These are phyloP conservation scores for Stegodyphus dumicola DNA, from an alignment of 1,140 invertebrate species.

Conservation along the genomic window DNA sequence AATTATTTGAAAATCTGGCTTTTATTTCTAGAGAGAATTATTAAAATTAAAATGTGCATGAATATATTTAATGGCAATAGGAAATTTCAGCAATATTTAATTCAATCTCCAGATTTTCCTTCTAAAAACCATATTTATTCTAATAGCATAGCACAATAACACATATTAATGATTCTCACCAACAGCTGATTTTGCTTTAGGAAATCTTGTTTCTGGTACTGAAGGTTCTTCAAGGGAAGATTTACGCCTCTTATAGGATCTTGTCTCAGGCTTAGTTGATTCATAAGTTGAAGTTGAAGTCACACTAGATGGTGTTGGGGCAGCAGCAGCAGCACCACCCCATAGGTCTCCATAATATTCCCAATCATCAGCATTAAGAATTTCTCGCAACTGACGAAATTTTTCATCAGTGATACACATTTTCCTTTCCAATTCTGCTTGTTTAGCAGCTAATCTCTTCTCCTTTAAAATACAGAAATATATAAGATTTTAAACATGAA, in stretches of 20 bases:
- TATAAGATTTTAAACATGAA: not conserved
- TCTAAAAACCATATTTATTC: too few species aligned
- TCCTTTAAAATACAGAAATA: constrained; percentile 68
- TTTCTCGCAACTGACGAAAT: constrained; percentile 62
- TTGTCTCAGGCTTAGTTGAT: constrained; percentile 7
- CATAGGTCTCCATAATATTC: not conserved
- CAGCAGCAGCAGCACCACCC: not conserved
- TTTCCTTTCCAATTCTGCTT: constrained; percentile 61
- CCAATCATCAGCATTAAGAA: constrained; percentile 63
- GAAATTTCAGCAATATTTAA: too few species aligned
- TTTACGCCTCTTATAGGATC: not conserved
- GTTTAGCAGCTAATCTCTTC: constrained; percentile 70
- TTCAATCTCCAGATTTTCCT: too few species aligned
- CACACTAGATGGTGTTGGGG: not conserved
- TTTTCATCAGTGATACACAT: constrained; percentile 62
- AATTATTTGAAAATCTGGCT: too few species aligned
- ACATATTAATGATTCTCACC: constrained; percentile 4
- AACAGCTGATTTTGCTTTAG: constrained; percentile 8
- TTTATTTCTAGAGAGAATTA: too few species aligned
- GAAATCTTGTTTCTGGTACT: not conserved
- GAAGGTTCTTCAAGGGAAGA: constrained; percentile 10
- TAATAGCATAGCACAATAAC: too few species aligned
- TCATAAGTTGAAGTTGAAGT: constrained; percentile 23
- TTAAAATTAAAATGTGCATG: too few species aligned
- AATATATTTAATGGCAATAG: too few species aligned